Evolutionary conservation across 2,113 vertebrate genomes (phyloP), one percentile per base, ranked within the genome.

Genomic region (Daphoenositta chrysoptera): DNA sequence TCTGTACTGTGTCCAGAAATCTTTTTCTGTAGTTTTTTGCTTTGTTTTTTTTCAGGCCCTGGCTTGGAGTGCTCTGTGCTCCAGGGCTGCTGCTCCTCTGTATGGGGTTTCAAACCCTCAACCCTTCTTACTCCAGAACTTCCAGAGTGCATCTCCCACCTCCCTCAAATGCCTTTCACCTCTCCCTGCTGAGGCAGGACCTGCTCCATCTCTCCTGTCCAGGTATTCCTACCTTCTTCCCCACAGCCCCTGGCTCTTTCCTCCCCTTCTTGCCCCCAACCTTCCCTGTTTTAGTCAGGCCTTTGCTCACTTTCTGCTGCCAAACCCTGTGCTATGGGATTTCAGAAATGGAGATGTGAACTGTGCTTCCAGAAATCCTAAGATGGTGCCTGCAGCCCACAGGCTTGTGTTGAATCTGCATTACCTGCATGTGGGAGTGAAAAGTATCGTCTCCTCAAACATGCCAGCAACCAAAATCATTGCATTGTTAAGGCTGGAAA

Each of bases 311-410:
- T 65, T 75, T 91, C 48, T 77, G 37, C 63, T 16, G 26, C 24
- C 7, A 15, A n/a, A 19, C 7, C 13, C 33, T 44, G 27, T 68
- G 39, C 87, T 70, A 1, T 64, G 37, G 31, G 50, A 80, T 79
- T 83, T 85, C 42, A 53, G 61, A 60, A 79, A 78, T 4, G 0
- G 1, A 51, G 28, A 40, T 0, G 1, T 1, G 2, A 87, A 10
- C 57, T 37, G 13, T 60, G 40, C 50, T 81, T 66, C 33, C 57
- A 70, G 75, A 63, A 75, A 58, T 73, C 70, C 44, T 11, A 16
- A 45, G 6, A 23, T 42, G 44, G 40, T 94, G 57, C 27, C 54
- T 75, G 3, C 37, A 87, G 51, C 17, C 48, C 10, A 9, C 39
- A 68, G 57, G 28, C 58, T 83, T 51, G 13, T 40, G 22, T 68